Evolutionary conservation across 2,888 invertebrate genomes (phyloP), one percentile per base, ranked within the genome.

Genomic region (Drosophila affinis): DNA sequence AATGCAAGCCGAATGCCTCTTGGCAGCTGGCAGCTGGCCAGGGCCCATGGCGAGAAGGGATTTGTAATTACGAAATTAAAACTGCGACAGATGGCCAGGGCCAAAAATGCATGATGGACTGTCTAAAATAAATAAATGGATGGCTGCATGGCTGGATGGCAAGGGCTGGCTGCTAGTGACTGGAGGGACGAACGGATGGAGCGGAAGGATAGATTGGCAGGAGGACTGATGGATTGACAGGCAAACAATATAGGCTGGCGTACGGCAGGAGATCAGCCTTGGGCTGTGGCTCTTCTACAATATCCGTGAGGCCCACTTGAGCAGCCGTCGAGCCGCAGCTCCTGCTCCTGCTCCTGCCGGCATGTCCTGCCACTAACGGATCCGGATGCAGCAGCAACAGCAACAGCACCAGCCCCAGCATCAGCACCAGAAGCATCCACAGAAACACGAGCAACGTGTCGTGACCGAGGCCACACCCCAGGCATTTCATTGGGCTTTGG

Each of bases 61-160:
- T 78, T 87, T 79, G 84, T 85, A 85, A 85, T 85, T 85, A 85
- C 84, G 88, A 76, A 85, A 85, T 85, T 85, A 85, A 85, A 85
- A 83, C 63, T 87, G 72, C 69, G 87, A 77, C 84, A 82, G 86
- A 75, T 74, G 86, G n/a, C n/a, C n/a, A n/a, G n/a, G 73, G 59
- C 39, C 67, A 87, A 65, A 67, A 72, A 74, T 64, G 51, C 51
- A 72, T 87, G 82, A 82, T 87, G 88, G 82, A 87, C 86, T 85
- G 77, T 79, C 86, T 62, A 54, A 85, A 79, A 67, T 79, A 85
- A 82, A 79, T 85, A 70, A 85, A 83, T 82, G 75, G 68, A 73
- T 72, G 59, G 46, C 18, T 58, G 58, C 18, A 18, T 18, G 18
- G 18, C 21, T 51, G 52, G 46, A 34, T 21, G 49, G 45, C 24